Evolutionary conservation across 2,113 vertebrate species (phyloP).

Genomic region (Xenus cinereus): DNA sequence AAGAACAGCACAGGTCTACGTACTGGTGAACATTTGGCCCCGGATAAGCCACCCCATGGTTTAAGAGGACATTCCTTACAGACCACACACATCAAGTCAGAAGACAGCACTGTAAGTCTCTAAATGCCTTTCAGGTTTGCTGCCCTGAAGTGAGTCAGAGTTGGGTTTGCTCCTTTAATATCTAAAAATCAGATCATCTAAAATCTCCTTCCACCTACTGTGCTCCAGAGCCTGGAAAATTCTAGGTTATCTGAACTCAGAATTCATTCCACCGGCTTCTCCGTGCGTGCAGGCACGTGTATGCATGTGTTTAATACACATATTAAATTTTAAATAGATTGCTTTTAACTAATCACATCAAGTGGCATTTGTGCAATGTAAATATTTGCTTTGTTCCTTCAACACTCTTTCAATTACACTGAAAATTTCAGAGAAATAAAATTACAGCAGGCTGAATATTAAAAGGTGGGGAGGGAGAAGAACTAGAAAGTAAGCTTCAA

Average conservation of each 20-base stretch:
- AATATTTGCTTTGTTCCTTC: constrained; percentile 66
- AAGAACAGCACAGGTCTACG: neutral
- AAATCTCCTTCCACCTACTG: neutral
- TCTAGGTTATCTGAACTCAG: neutral
- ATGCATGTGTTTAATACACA: neutral
- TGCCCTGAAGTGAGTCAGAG: neutral
- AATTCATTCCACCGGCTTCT: neutral
- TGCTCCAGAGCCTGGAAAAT: neutral
- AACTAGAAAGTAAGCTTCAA: neutral
- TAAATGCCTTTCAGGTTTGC: neutral
- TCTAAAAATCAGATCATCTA: neutral
- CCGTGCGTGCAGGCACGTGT: neutral
- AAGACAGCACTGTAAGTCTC: neutral
- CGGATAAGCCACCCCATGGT: neutral
- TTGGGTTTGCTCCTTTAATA: neutral
- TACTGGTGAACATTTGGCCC: neutral
- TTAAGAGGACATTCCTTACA: neutral
- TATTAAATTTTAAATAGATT: constrained; percentile 45
- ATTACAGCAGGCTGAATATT: constrained; percentile 18
- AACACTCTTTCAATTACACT: constrained; percentile 42
- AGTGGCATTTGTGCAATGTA: constrained; percentile 29
- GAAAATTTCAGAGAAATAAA: constrained; percentile 20
- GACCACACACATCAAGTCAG: neutral
- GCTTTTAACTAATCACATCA: constrained; percentile 54
- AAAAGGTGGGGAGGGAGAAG: neutral